These are phyloP conservation scores for Hipposideros armiger DNA, from an alignment of 2,113 vertebrate genomes.

Conservation along the genomic window DNA sequence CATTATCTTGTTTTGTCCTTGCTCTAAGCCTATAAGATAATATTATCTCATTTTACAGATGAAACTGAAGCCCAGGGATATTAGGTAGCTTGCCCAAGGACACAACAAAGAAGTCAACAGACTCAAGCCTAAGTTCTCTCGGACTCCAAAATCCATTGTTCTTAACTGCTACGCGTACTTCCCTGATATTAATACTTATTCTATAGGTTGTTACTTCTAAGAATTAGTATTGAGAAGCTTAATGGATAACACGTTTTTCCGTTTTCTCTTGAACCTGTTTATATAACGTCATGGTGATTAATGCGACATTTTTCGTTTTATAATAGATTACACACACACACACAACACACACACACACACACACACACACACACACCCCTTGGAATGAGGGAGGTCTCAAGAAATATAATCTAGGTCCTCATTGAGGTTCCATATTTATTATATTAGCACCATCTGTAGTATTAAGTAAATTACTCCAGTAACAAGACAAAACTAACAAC, in stretches of 20 bases:
- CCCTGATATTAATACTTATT: not conserved
- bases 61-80: not conserved
- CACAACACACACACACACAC: not conserved
- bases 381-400: slow-evolving; percentile 5
- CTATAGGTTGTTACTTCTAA: not conserved
- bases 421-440: slow-evolving; percentile 47
- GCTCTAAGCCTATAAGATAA: not conserved
- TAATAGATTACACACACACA: slow-evolving; percentile 10
- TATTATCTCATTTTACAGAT: not conserved
- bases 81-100: not conserved
- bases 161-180: slow-evolving; percentile 23
- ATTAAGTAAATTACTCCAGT: slow-evolving; percentile 12
- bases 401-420: not conserved
- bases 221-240: slow-evolving; percentile 16
- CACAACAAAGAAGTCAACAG: not conserved
- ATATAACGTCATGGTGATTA: slow-evolving; percentile 15
- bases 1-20: slow-evolving; percentile 34
- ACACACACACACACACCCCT: not conserved
- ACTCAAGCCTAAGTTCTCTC: not conserved
- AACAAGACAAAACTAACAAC: not conserved
- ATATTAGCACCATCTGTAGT: slow-evolving; percentile 2
- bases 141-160: not conserved
- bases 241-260: not conserved
- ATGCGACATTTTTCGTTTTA: slow-evolving; percentile 33
- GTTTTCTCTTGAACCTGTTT: slow-evolving; percentile 16